Evolutionary conservation across 2,797 vertebrate genomes (phyloP), one percentile per base, ranked within the genome.

Genomic region (Acanthornis magna): DNA sequence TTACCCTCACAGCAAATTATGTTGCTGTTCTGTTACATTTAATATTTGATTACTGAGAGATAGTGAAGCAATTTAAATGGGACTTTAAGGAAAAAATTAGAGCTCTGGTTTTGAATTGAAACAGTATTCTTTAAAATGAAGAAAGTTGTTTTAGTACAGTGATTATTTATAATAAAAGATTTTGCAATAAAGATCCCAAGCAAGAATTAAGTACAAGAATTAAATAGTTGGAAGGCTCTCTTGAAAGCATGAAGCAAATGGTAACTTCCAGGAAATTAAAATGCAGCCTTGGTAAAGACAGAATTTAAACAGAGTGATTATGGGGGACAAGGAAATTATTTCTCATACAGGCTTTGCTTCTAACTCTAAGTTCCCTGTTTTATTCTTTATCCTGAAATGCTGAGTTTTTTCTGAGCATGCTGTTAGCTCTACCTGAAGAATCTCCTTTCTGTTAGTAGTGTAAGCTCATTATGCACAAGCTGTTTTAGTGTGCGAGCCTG

Each of bases 1-100:
- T 92, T 96, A 85, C 61, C 67, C 80, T 96, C 53, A 62, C 79
- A 82, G 38, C 82, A 77, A 91, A 91, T 94, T 85, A 85, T 65
- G 58, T 91, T 95, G 50, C 82, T 74, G 66, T 94, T 95, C 60
- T 89, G 51, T 94, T 81, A 68, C 57, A 40, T 81, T 92, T 93
- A 17, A 30, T 86, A 11, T 91, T 92, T 87, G 92, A 95, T 92
- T 89, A 65, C 58, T 85, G 68, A 55, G 58, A 95, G 78, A 87
- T 72, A 87, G 65, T 36, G 42, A 89, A 87, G n/a, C 77, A 89
- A 78, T 89, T 89, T 93, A 91, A 92, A 88, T 83, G 58, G 27
- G 29, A 87, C n/a, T 91, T 93, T 8, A 50, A 9, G 34, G 40
- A n/a, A 83, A 81, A 68, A 70, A 57, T 9, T 23, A n/a, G 53